Conservation (phyloP, 2,113 vertebrate genomes). For the Cephalopterus ornatus region DNA sequence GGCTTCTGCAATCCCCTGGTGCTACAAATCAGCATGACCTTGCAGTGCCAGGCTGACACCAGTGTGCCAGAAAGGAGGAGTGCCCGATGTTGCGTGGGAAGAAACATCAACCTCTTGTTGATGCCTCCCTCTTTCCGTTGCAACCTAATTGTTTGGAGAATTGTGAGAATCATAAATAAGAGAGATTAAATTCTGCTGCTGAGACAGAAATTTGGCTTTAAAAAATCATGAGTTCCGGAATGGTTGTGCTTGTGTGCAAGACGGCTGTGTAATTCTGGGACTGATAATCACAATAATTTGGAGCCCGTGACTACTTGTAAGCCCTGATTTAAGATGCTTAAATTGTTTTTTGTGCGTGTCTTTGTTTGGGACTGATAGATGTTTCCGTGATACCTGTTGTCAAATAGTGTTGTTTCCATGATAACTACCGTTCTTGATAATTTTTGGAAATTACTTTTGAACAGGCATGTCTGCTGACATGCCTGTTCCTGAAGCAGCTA, state of each 20-base stretch:
- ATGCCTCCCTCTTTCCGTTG: slow-evolving; percentile 49
- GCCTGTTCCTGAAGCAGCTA: neutral
- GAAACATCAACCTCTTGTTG: neutral
- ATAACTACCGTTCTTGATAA: neutral
- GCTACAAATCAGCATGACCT: slow-evolving; percentile 60
- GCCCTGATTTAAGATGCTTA: neutral
- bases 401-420: neutral
- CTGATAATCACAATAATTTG: neutral
- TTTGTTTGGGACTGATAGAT: neutral
- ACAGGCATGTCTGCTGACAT: fast-evolving
- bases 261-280: neutral
- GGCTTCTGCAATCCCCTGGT: slow-evolving; percentile 18
- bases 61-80: neutral
- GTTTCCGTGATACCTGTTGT: neutral
- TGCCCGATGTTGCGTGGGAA: neutral
- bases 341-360: neutral
- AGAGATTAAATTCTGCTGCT: slow-evolving; percentile 64
- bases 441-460: neutral
- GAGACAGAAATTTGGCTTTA: slow-evolving; percentile 14
- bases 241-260: neutral
- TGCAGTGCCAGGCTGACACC: slow-evolving; percentile 31
- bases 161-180: slow-evolving; percentile 73
- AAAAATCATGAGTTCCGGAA: neutral
- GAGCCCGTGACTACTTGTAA: neutral
- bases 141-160: slow-evolving; percentile 67